Evolutionary conservation across 37 sponge, comb jelly and placozoan genomes (phyloP).

Genomic region (Eunapius fragilis): DNA sequence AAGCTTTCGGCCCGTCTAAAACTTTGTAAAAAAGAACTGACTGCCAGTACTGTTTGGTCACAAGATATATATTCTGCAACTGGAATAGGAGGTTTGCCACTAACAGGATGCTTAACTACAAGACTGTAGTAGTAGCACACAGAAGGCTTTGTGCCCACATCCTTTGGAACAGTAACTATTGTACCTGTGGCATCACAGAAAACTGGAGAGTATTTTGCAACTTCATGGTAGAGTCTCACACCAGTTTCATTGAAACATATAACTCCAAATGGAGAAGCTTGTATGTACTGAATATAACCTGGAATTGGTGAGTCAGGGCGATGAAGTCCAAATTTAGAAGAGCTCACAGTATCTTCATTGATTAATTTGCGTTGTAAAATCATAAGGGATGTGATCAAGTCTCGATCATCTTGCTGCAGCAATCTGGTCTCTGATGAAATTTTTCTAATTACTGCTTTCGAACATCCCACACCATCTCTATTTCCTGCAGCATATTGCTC

Average conservation of each 20-base stretch:
- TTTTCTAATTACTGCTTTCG: not conserved
- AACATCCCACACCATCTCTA: not conserved
- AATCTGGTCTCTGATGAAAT: not conserved
- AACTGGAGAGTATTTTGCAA: too few relatives aligned
- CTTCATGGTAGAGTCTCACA: too few relatives aligned
- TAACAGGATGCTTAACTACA: not conserved
- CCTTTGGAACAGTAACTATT: too few relatives aligned
- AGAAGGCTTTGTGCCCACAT: too few relatives aligned
- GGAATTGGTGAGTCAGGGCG: not conserved
- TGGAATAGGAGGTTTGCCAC: not conserved
- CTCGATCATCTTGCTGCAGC: not conserved
- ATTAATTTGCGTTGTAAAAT: not conserved
- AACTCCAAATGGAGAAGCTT: too few relatives aligned
- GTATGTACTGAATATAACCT: too few relatives aligned
- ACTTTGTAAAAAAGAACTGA: not conserved
- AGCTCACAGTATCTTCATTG: not conserved
- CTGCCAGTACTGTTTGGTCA: not conserved
- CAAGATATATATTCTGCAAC: not conserved
- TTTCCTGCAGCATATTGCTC: not conserved
- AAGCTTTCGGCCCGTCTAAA: not conserved
- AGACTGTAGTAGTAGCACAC: too few relatives aligned
- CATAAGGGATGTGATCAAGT: not conserved
- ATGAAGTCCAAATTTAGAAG: not conserved
- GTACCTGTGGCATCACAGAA: too few relatives aligned
- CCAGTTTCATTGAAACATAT: too few relatives aligned